Evolutionary conservation across 2,888 invertebrate species (phyloP).

Genomic region (Acrocyrtus sp.): DNA sequence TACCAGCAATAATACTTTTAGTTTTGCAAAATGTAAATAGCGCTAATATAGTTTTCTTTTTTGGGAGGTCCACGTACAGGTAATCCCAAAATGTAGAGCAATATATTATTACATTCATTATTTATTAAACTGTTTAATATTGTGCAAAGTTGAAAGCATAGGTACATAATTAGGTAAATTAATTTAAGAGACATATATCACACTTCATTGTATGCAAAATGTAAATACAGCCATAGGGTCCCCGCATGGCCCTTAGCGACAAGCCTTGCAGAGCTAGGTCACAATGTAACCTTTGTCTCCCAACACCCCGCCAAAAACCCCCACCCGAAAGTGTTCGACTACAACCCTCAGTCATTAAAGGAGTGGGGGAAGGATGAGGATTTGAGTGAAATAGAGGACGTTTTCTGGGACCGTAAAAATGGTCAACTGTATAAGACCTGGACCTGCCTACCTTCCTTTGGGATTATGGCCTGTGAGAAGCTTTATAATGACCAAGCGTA

Average conservation of each 20-base stretch:
- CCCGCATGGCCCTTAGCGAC: constrained; percentile 58
- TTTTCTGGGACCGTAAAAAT: constrained; percentile 6
- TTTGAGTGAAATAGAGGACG: not conserved
- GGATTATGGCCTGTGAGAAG: constrained; percentile 13
- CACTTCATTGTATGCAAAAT: no score
- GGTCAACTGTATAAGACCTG: not conserved
- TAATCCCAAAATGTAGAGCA: no score
- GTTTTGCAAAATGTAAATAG: no score
- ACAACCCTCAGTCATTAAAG: not conserved
- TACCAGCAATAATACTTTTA: no score
- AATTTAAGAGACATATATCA: no score
- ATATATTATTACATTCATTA: no score
- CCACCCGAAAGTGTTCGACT: constrained; percentile 45
- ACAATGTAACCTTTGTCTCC: constrained; percentile 56
- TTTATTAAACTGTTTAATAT: no score
- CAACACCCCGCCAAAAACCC: constrained; percentile 40
- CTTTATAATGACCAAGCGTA: constrained; percentile 25
- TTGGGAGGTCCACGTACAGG: no score
- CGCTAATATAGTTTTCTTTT: no score
- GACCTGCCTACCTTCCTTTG: not conserved
- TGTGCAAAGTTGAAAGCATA: no score
- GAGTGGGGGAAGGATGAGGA: no score
- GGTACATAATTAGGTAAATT: no score
- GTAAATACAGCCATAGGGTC: constrained; percentile 59
- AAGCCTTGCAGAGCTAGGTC: constrained; percentile 47